Base-by-base conservation (phyloP, 2,888 invertebrate species). In the Drosophila melanocephala region DNA sequence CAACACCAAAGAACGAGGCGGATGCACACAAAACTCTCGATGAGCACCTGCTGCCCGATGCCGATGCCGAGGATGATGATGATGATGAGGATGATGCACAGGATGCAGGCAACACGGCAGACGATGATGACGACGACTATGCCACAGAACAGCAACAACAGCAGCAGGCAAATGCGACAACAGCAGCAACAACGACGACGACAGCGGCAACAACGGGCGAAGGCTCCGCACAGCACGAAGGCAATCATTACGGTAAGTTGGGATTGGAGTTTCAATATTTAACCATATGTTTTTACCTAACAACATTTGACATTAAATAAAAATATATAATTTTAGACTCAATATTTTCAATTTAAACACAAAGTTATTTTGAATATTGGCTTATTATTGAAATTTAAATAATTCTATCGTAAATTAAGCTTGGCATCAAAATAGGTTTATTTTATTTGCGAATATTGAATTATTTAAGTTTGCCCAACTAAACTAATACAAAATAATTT, bases 141-240 rank as follows among this genome's bases (percentile, higher is more conserved):
- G 71, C 73, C 47, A 53, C 74, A 93, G 96, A 97, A 66, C 95
- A 56, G 51, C 58, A 58, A 32, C 58, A 58, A 30, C 57, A 42
- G 30, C 58, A 58, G 22, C 58, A 51, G 28, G 51, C 28, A 28
- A 28, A 28, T 51, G 51, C 28, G 5, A 3, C 51, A 51, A 30
- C 57, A 30, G 44, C 47, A 22, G 26, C 47, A 47, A 26, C 47
- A 47, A 47, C 35, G 16, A 32, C 57, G 26, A 52, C 57, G 16
- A 6, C 79, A 5, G 30, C 50, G 0, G 1, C 61, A 26, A 58
- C 70, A 12, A 58, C 44, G 0, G 64, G 94, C 96, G 97, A 55
- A 96, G 96, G 96, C 81, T 97, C 96, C 14, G 97, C 97, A 12
- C 97, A 97, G 95, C 97, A 97, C 85, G 97, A 97, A 93, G 96